These are phyloP conservation scores for Dendronephthya gigantea DNA, from an alignment of 64 coral and sea anemone genomes.

Conservation along the genomic window DNA sequence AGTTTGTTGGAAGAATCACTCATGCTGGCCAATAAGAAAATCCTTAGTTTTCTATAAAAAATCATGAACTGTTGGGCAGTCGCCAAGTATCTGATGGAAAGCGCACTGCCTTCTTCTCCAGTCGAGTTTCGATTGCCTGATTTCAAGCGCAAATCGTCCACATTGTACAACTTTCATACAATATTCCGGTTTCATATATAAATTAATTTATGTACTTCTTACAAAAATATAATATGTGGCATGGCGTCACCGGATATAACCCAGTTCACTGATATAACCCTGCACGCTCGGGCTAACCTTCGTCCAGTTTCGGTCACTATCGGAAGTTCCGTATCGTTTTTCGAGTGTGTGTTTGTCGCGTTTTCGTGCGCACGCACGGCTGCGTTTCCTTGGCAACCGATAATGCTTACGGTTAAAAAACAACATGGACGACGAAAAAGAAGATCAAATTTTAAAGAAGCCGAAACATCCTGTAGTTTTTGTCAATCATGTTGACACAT, in stretches of 20 bases:
- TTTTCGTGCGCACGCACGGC: constrained; percentile 39
- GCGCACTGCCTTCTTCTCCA: too few species aligned
- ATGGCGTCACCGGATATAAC: too few species aligned
- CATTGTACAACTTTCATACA: background rate
- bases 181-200: too few species aligned
- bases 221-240: too few species aligned
- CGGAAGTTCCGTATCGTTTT: background rate
- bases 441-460: constrained; percentile 24
- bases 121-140: too few species aligned
- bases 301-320: too few species aligned
- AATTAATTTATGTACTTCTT: too few species aligned
- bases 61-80: too few species aligned
- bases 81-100: too few species aligned
- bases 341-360: background rate
- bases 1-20: constrained; percentile 74
- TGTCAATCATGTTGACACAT: constrained; percentile 86
- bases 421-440: constrained; percentile 74
- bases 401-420: constrained; percentile 7
- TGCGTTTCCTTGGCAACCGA: background rate
- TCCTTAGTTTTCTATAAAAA: background rate
- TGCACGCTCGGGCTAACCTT: too few species aligned
- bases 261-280: too few species aligned
- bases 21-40: background rate
- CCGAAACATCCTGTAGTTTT: constrained; percentile 64
- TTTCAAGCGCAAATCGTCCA: background rate